Base-by-base conservation (phyloP, 1,140 invertebrate genomes). In the Calycopis cecrops region DNA sequence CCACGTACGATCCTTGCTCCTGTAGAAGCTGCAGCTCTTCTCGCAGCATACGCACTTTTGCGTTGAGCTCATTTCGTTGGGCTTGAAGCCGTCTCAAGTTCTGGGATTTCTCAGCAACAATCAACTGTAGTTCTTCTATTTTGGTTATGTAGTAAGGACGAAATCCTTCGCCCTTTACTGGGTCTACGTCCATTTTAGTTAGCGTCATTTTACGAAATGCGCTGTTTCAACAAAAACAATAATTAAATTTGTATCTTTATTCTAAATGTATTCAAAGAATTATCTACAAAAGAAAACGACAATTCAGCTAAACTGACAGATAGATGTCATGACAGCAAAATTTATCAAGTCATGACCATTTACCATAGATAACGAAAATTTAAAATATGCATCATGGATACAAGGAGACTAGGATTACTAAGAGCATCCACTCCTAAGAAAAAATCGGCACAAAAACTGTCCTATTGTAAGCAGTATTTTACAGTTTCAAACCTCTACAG, bases 1-100 rank as follows among this genome's bases (percentile, higher is more conserved):
- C 99, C 4, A 99, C 99, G 88, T 99, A 99, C 9, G 97, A 99
- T 9, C 99, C 99, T 89, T 99, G 99, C 77, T 99, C 99, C 88
- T 99, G 99, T 9, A 99, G 89, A 9, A 99, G 90, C 86, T 99
- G 98, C 0, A 99, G 88, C 79, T 99, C 99, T 86, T 99, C 99
- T 11, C 98, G 92, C 34, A 99, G 87, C 95, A 99, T 97, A 48
- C 98, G 93, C 28, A 99, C 98, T 95, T 99, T 99, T 7, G 98
- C 97, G 90, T 99, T 99, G 0, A 99, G 92, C 88, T 99, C 98
- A 93, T 99, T 99, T 70, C 99, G 91, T 79, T 99, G 98, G 12
- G 99, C 99, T 90, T 99, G 98, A 48, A 99, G 89, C 83, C 99
- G 93, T 59, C 98, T 91, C 17, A 99, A 89, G 90, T 99, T 99